Conservation (phyloP, 2,113 vertebrate species). For the Pangasianodon hypophthalmus region DNA sequence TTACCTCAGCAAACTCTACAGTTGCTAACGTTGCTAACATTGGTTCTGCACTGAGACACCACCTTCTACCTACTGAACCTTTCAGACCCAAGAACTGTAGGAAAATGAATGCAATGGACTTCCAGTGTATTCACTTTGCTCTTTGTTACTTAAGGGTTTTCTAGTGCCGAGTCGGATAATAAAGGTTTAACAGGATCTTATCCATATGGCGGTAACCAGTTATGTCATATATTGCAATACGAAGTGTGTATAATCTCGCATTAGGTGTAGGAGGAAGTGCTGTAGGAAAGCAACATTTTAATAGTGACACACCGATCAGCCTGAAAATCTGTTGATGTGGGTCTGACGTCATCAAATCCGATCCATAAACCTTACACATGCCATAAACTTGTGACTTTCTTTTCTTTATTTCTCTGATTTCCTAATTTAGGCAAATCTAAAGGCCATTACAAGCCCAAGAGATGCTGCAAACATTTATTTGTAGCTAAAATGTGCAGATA, state of each 20-base stretch:
- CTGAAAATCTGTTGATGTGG: not conserved
- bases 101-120: slow-evolving; percentile 46
- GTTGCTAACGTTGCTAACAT: slow-evolving; percentile 56
- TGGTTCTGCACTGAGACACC: slow-evolving; percentile 54
- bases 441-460: not conserved
- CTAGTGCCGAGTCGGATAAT: not conserved
- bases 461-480: not conserved
- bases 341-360: not conserved
- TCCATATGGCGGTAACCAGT: not conserved
- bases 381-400: not conserved
- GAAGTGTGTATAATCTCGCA: not conserved
- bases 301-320: not conserved
- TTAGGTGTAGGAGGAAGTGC: not conserved
- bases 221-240: not conserved
- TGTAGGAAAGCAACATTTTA: not conserved
- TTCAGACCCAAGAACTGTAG: slow-evolving; percentile 42
- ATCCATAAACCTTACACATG: not conserved
- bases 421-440: not conserved
- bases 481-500: not conserved
- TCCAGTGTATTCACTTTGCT: not conserved
- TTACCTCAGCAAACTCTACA: slow-evolving; percentile 49
- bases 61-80: slow-evolving; percentile 65
- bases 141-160: not conserved
- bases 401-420: not conserved
- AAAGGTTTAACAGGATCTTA: not conserved